Evolutionary conservation across 2,113 vertebrate species (phyloP), one percentile per base, ranked within the genome.

Genomic region (Ursus arctos): DNA sequence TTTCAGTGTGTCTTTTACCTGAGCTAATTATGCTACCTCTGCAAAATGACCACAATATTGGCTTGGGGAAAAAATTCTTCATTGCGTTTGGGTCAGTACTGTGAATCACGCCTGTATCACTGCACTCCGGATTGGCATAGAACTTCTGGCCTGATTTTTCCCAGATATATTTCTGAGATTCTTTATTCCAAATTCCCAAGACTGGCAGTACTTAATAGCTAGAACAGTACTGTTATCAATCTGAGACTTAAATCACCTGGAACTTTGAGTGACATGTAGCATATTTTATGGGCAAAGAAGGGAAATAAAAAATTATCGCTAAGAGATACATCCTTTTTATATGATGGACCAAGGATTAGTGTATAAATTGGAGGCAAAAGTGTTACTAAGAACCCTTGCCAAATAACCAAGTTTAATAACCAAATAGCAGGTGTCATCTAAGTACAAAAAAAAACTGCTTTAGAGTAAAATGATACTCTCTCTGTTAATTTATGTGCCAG

Each of bases 381-480:
- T 71, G 51, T 86, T 95, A 88, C 19, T 57, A 47, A 77, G 61
- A 92, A 63, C 5, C 1, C 33, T 91, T 97, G 77, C 63, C 86
- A 90, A 72, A 90, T 59, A 95, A 0, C 4, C 19, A 72, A 97
- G 77, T 6, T 6, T 9, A 88, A 57, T n/a, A 88, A 86, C 22
- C 40, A 96, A 93, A 69, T 69, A 77, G n/a, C 82, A 94, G 28
- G 69, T 18, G 14, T 26, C 36, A 6, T 57, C 76, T 59, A 93
- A 85, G 15, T 71, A 91, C 26, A 40, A 55, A 77, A 71, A 65
- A 49, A 65, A 49, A 92, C 67, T 72, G 8, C 57, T 90, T 94
- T 19, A 91, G 59, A 96, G 90, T 90, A 97, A 96, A 97, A 92
- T 53, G 16, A 91, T 76, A 74, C 14, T 96, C 65, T 91, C 28